Base-by-base conservation (phyloP, 2,797 vertebrate species). In the Phyllotis vaccarum region DNA sequence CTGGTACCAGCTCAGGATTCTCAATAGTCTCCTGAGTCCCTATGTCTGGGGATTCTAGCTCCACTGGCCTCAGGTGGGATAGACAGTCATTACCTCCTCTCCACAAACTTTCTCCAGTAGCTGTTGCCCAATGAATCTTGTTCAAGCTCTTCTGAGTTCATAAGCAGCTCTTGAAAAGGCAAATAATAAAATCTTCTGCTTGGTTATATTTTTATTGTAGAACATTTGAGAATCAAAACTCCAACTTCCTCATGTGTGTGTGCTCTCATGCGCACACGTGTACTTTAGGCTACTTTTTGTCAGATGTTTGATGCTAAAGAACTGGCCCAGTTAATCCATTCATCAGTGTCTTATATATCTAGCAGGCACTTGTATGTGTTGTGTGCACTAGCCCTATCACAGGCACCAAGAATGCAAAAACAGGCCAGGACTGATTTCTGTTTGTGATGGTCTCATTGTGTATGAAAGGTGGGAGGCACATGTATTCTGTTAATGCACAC, bases 181-280 rank as follows among this genome's bases (percentile, higher is more conserved):
- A 81, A 86, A 27, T 37, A 24, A 76, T 37, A 24, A 76, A 92
- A 27, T 21, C 58, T 5, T 82, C 70, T 58, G 9, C 34, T 66
- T 82, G 12, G 11, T 49, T 49, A 54, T 68, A 27, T 56, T 91
- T 88, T 66, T 34, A 40, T 72, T 90, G 92, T 49, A 87, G 74
- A 76, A 86, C 21, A 91, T 83, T 74, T 85, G 56, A 43, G 72
- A 93, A 88, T 93, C 43, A 90, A 88, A 70, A 49, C 66, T 86
- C 43, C 86, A 91, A 34, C 54, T 29, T 74, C 14, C 64, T 14
- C 6, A 0, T 62, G 37, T 86, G 43, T 56, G 49, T 54, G 34
- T 68, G 17, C 6, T 7, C 31, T 31, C 4, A 29, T 22, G 4
- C 64, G 31, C 27, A n/a, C 22, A 21, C 34, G 40, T 13, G 17